Base-by-base conservation (phyloP, 2,797 vertebrate species). In the Lutjanus argentimaculatus region DNA sequence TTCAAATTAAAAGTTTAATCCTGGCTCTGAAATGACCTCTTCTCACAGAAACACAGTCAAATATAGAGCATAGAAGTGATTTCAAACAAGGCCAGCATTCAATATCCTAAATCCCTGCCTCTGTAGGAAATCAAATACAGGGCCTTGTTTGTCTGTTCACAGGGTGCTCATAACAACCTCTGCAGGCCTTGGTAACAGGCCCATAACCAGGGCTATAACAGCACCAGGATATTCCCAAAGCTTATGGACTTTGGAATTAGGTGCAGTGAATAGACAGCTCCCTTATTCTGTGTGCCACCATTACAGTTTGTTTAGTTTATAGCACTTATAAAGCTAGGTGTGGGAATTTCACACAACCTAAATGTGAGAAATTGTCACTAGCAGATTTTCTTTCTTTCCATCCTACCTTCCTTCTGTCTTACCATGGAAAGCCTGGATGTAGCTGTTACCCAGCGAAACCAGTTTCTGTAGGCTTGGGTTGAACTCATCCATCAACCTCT, bases 401-500 rank as follows among this genome's bases (percentile, higher is more conserved):
- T 51, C 48, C 17, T 45, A 52, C 7, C 11, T 43, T 74, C 15
- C 46, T 21, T 66, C 16, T 52, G 14, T 63, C 84, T 97, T 93
- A 99, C 98, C 96, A 0, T 96, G 96, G 83, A 98, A 98, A 77
- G 98, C 97, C 63, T 94, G 96, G 22, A 96, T 77, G 77, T 98
- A 99, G 90, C 96, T 97, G 92, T 96, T 96, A 1, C 98, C 98
- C 73, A 99, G 93, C 76, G 96, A 96, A 43, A 97, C 97, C 87
- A 99, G 95, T 74, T 96, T 97, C 92, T 98, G 97, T 69, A 99
- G 91, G 10, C 96, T 95, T 0, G 98, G 98, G 87, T 99, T 99
- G 92, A 99, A 98, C 84, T 98, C 97, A 49, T 98, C 96, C 95
- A 96, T 92, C 84, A 99, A 96, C 80, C 84, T 97, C 98, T 99